Percentiles rank a stretch among this genome's conserved stretches.
Evolutionary conservation across 2,797 vertebrate genomes (phyloP).

Genomic region (Moxostoma hubbsi): DNA sequence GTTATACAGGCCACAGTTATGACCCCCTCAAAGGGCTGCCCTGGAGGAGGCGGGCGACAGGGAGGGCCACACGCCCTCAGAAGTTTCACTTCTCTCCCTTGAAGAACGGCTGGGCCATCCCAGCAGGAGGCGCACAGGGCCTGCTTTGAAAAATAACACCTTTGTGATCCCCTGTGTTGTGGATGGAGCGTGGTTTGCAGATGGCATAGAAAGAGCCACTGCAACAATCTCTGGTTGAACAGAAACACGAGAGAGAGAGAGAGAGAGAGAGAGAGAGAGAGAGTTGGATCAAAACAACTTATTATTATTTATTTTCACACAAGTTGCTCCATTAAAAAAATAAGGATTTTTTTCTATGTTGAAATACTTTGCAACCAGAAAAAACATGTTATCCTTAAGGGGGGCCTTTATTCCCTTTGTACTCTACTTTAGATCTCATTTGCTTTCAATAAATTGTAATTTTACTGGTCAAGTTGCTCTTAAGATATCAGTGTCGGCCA

Average conservation of each 20-base stretch:
- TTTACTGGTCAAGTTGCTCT: too few species aligned
- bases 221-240: conserved; percentile 11
- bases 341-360: too few species aligned
- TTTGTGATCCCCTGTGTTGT: conserved; percentile 97
- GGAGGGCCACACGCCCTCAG: conserved; percentile 81
- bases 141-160: conserved; percentile 98
- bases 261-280: conserved; percentile 47
- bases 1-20: conserved; percentile 93
- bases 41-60: conserved; percentile 82
- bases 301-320: too few species aligned
- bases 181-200: conserved; percentile 93
- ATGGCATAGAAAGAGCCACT: conserved; percentile 78
- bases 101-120: conserved; percentile 88
- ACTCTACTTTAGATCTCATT: too few species aligned
- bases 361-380: too few species aligned
- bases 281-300: too few species aligned
- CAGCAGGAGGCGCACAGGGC: conserved; percentile 89
- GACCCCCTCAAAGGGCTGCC: conserved; percentile 93
- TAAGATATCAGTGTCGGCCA: too few species aligned
- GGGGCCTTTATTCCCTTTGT: too few species aligned
- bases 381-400: too few species aligned
- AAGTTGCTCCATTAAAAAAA: too few species aligned
- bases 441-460: too few species aligned
- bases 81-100: conserved; percentile 94
- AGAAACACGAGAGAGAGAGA: conserved; percentile 31